phyloP scores from a whole-genome alignment of 2,113 vertebrate species.

The Tragelaphus imberbis region DNA sequence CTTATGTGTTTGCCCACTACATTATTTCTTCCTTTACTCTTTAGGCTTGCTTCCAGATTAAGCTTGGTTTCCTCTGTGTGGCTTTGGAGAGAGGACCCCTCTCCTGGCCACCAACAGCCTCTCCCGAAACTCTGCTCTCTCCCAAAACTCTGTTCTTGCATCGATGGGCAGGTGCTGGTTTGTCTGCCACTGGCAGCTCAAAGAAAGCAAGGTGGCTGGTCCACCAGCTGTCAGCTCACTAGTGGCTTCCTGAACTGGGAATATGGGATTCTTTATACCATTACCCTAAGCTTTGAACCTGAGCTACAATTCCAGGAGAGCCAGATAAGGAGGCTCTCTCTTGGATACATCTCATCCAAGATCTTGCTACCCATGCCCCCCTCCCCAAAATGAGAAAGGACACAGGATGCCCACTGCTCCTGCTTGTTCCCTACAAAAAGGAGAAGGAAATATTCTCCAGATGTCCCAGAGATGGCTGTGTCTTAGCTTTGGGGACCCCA shows the following conservation, averaged over 20 bases:
- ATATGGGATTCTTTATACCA: background rate
- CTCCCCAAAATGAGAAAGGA: background rate
- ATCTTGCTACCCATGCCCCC: background rate
- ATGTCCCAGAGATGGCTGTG: background rate
- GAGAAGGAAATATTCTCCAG: background rate
- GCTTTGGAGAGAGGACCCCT: background rate
- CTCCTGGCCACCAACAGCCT: background rate
- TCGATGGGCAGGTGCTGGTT: accelerated
- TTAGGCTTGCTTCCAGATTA: background rate
- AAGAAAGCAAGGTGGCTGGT: background rate
- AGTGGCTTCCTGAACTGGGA: background rate
- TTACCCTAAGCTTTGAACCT: background rate
- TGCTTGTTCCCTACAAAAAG: background rate
- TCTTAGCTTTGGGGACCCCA: background rate
- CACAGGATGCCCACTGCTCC: background rate
- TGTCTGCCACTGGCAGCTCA: background rate
- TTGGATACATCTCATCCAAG: background rate
- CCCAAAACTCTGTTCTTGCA: background rate
- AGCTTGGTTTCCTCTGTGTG: background rate
- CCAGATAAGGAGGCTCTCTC: too few relatives aligned
- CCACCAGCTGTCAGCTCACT: background rate
- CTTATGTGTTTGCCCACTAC: background rate
- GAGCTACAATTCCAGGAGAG: background rate
- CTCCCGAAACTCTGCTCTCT: background rate
- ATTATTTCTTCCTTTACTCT: background rate